phyloP scores from a whole-genome alignment of 2,797 vertebrate genomes.

The Cossypha caffra region DNA sequence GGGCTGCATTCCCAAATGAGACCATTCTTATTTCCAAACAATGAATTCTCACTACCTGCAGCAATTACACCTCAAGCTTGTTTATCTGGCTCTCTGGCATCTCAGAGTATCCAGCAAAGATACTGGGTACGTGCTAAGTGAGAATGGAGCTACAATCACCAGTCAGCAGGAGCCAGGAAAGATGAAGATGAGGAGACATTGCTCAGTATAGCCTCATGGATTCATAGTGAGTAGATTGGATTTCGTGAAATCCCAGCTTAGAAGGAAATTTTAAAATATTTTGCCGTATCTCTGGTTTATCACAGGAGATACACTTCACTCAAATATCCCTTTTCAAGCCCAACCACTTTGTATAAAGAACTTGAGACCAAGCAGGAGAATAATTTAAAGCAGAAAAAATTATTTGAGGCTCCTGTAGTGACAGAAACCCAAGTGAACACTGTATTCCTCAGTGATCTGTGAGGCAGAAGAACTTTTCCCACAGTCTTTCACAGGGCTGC shows the following conservation, averaged over 20 bases:
- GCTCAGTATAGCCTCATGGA: not conserved
- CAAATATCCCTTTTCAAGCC: not conserved
- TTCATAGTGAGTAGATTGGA: not conserved
- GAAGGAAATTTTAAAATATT: not conserved
- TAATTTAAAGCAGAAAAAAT: not conserved
- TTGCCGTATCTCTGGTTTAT: not conserved
- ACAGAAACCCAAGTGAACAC: not conserved
- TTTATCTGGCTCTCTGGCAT: not conserved
- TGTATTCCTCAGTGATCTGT: not conserved
- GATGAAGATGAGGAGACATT: not conserved
- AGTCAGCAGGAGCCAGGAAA: not conserved
- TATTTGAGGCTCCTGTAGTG: not conserved
- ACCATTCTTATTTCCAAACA: not conserved
- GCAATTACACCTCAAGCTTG: not conserved
- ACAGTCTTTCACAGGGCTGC: not conserved
- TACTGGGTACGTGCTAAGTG: not conserved
- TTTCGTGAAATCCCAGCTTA: not conserved
- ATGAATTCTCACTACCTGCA: not conserved
- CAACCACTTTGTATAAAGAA: not conserved
- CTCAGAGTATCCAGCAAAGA: not conserved
- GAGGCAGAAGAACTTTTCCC: not conserved
- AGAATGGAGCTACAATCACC: not conserved
- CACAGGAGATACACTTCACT: not conserved
- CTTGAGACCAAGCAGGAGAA: not conserved
- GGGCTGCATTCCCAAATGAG: not conserved